Percentiles rank a stretch among this genome's conserved stretches.
Evolutionary conservation across 2,888 invertebrate genomes (phyloP).

Genomic region (Drosophila atroscutellata): DNA sequence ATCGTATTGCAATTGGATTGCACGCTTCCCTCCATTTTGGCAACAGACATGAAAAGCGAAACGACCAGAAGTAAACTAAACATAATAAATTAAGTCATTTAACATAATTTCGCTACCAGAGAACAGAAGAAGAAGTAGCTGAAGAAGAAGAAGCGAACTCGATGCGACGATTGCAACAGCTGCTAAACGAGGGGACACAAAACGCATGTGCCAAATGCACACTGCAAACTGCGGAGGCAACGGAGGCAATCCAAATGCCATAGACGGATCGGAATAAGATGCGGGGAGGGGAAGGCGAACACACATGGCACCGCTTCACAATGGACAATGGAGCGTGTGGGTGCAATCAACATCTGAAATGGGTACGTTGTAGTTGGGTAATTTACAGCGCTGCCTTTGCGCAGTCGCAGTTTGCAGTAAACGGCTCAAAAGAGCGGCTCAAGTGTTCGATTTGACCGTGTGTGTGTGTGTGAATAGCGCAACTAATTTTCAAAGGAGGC

Average conservation of each 20-base stretch:
- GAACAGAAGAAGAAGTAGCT: conserved; percentile 11
- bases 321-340: conserved; percentile 69
- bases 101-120: conserved; percentile 79
- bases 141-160: conserved; percentile 10
- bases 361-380: conserved; percentile 45
- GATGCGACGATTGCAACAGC: conserved; percentile 63
- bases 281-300: conserved; percentile 21
- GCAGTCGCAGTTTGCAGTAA: conserved; percentile 23
- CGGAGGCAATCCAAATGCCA: conserved; percentile 27
- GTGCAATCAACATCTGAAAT: conserved; percentile 70
- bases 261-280: conserved; percentile 8
- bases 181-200: conserved; percentile 75
- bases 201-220: conserved; percentile 71
- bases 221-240: conserved; percentile 31
- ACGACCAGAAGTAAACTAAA: conserved; percentile 55
- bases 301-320: conserved; percentile 52
- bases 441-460: conserved; percentile 7
- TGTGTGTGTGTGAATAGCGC: conserved; percentile 68
- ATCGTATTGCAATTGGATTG: conserved; percentile 61
- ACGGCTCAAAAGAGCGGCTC: conserved; percentile 20
- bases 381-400: conserved; percentile 59
- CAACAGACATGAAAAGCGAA: conserved; percentile 21
- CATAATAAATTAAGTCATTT: conserved; percentile 79
- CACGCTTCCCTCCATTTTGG: conserved; percentile 50
- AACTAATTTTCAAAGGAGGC: conserved; percentile 79